Evolutionary conservation across 2,888 invertebrate species (phyloP).

Genomic region (Dione vanillae): DNA sequence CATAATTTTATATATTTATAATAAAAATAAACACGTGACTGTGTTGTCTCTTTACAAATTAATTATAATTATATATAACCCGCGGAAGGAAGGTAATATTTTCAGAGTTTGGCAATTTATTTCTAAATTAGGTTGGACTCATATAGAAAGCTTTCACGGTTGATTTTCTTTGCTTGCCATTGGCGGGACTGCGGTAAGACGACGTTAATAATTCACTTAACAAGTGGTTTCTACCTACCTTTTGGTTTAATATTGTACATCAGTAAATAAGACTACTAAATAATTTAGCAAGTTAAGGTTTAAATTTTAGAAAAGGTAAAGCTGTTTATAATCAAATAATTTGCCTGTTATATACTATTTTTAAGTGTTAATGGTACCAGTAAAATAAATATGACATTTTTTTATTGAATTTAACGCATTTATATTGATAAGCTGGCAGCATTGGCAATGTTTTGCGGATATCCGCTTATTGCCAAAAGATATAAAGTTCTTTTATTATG

Average conservation of each 20-base stretch:
- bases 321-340: not conserved
- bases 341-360: not conserved
- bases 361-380: not conserved
- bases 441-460: conserved; percentile 14
- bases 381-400: not conserved
- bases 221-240: conserved; percentile 3
- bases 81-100: not conserved
- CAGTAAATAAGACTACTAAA: not conserved
- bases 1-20: too few relatives aligned
- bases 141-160: conserved; percentile 7
- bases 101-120: not conserved
- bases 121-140: conserved; percentile 2
- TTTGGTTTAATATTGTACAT: conserved; percentile 11
- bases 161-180: conserved; percentile 17
- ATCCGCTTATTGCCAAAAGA: conserved; percentile 17
- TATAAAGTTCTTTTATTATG: conserved; percentile 20
- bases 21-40: not conserved
- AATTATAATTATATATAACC: not conserved
- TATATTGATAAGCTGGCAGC: not conserved
- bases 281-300: conserved; percentile 1
- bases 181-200: conserved; percentile 20
- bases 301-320: not conserved
- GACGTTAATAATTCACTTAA: conserved; percentile 23
- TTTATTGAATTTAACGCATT: conserved; percentile 1
- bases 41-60: not conserved